Evolutionary conservation across 1,140 invertebrate genomes (phyloP).

Genomic region (Bombus polaris): DNA sequence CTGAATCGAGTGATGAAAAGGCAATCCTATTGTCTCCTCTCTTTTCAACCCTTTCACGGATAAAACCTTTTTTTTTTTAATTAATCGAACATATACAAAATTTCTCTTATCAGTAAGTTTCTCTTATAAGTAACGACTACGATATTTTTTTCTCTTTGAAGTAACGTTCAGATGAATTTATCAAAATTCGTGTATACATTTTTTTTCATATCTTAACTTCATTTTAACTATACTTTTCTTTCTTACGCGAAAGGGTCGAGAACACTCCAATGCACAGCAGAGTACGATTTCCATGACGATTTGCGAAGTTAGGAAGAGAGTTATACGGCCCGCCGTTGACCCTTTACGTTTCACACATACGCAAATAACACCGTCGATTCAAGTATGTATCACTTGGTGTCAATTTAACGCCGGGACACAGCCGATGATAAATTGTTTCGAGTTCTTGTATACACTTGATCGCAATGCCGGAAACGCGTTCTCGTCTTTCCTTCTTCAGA

Average conservation of each 20-base stretch:
- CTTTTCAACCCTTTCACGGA: background rate
- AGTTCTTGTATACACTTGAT: background rate
- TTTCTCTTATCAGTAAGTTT: background rate
- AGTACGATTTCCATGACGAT: background rate
- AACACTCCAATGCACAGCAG: background rate
- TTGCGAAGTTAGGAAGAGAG: conserved; percentile 28
- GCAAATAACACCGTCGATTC: background rate
- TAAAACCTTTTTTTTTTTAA: background rate
- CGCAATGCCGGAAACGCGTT: conserved; percentile 1
- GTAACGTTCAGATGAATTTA: conserved; percentile 19
- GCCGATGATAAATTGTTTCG: background rate
- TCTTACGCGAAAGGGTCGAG: background rate
- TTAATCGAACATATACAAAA: conserved; percentile 19
- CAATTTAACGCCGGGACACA: background rate
- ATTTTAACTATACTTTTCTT: background rate
- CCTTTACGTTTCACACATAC: background rate
- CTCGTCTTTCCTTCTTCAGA: background rate
- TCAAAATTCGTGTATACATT: conserved; percentile 19
- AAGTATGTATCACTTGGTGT: background rate
- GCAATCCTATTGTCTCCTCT: background rate
- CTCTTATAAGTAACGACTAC: background rate
- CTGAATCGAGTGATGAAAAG: background rate
- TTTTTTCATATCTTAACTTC: background rate
- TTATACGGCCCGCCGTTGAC: conserved; percentile 19
- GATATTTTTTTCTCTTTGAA: background rate